Evolutionary conservation across 2,888 invertebrate species (phyloP).

Genomic region (Polyommatus iphigenia): DNA sequence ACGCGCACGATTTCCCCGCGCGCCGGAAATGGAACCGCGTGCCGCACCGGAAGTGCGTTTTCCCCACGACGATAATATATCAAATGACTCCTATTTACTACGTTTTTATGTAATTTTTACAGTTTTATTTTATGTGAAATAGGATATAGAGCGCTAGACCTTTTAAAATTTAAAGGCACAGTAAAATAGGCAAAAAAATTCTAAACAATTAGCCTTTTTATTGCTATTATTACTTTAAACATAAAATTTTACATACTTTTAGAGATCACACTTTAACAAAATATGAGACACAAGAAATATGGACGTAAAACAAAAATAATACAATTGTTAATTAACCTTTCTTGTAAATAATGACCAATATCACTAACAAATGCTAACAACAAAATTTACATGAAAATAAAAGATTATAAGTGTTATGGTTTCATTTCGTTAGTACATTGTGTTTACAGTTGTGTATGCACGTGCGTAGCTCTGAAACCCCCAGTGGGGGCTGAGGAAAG

Average conservation of each 20-base stretch:
- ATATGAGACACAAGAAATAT: too few species aligned
- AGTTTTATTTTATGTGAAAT: too few species aligned
- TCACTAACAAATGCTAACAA: neutral
- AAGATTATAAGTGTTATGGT: neutral
- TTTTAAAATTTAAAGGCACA: too few species aligned
- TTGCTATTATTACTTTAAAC: too few species aligned
- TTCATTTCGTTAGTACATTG: neutral
- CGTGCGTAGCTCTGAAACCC: slow-evolving; percentile 31
- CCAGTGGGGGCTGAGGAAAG: neutral
- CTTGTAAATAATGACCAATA: neutral
- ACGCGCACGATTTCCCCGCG: slow-evolving; percentile 37
- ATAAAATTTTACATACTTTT: too few species aligned
- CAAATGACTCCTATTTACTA: slow-evolving; percentile 14
- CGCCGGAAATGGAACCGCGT: slow-evolving; percentile 56
- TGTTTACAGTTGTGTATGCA: slow-evolving; percentile 30
- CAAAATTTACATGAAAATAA: neutral
- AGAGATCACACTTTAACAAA: too few species aligned
- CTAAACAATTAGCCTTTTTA: too few species aligned
- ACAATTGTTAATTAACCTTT: too few species aligned
- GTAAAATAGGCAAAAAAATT: too few species aligned
- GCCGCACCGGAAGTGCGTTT: slow-evolving; percentile 50
- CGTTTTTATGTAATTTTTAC: slow-evolving; percentile 20
- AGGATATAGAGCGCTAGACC: too few species aligned
- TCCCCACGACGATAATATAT: slow-evolving; percentile 40
- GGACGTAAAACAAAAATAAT: too few species aligned